Conservation (phyloP, 2,797 vertebrate genomes). For the Ctenochaetus hawaiiensis region DNA sequence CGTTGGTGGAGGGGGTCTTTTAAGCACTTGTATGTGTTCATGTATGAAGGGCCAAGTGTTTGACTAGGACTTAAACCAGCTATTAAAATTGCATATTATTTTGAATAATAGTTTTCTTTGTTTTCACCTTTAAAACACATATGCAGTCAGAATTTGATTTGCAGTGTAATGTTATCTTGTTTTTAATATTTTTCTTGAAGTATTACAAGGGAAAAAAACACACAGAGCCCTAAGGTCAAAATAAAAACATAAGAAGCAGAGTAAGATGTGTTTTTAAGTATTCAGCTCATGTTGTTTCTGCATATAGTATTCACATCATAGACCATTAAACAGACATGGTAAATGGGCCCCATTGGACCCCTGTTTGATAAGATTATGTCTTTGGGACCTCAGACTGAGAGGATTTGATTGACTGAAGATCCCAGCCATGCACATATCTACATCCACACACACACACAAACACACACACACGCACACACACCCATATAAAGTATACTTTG, state of each 20-base stretch:
- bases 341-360: too few relatives aligned
- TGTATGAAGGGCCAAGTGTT: slow-evolving; percentile 10
- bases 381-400: background rate
- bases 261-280: background rate
- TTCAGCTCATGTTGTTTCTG: background rate
- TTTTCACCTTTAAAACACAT: background rate
- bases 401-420: slow-evolving; percentile 7
- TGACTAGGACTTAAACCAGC: slow-evolving; percentile 7
- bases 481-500: background rate
- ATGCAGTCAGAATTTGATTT: too few relatives aligned
- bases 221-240: background rate
- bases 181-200: too few relatives aligned
- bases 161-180: too few relatives aligned
- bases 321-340: background rate
- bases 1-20: background rate
- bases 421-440: too few relatives aligned
- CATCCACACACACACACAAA: background rate
- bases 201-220: too few relatives aligned
- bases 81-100: slow-evolving; percentile 23
- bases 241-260: background rate
- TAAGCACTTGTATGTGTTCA: slow-evolving; percentile 7
- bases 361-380: slow-evolving; percentile 3
- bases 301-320: slow-evolving; percentile 5
- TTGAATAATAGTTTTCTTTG: slow-evolving; percentile 8
- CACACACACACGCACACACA: background rate